These are phyloP conservation scores for Cantharis lateralis DNA, from an alignment of 2,888 invertebrate species.

Conservation along the genomic window DNA sequence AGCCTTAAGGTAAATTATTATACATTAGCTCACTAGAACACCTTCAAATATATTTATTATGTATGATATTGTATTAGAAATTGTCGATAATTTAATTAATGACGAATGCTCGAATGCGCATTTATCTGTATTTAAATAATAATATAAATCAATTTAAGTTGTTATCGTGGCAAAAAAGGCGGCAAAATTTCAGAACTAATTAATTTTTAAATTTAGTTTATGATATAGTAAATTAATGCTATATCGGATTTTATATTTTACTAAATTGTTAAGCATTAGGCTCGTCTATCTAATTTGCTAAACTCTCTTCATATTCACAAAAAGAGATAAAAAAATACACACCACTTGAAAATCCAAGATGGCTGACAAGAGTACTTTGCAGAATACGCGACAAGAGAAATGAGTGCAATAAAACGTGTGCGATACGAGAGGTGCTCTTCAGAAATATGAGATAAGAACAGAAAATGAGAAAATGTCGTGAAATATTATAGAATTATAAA, in stretches of 20 bases:
- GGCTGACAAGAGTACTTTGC: conserved; percentile 46
- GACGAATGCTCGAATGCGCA: background rate
- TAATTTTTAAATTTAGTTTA: background rate
- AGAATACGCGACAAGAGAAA: conserved; percentile 46
- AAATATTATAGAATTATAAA: conserved; percentile 4
- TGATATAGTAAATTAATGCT: background rate
- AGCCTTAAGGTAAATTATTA: background rate
- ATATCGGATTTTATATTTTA: background rate
- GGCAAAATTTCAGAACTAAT: background rate
- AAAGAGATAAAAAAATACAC: conserved; percentile 24
- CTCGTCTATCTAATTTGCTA: conserved; percentile 6
- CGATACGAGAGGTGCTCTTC: conserved; percentile 48
- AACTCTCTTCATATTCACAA: conserved; percentile 22
- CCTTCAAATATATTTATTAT: background rate
- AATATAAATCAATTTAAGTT: background rate
- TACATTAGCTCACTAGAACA: too few species aligned
- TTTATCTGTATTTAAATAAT: background rate
- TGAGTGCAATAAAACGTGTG: conserved; percentile 51
- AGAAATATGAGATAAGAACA: conserved; percentile 49
- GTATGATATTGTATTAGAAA: background rate
- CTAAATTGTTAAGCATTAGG: background rate
- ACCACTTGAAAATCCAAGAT: conserved; percentile 44
- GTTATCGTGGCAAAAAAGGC: background rate
- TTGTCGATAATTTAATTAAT: background rate
- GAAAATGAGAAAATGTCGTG: conserved; percentile 44